Evolutionary conservation across 92 coral and sea anemone genomes (phyloP), one percentile per base, ranked within the genome.

Genomic region (Actinernus sp.): DNA sequence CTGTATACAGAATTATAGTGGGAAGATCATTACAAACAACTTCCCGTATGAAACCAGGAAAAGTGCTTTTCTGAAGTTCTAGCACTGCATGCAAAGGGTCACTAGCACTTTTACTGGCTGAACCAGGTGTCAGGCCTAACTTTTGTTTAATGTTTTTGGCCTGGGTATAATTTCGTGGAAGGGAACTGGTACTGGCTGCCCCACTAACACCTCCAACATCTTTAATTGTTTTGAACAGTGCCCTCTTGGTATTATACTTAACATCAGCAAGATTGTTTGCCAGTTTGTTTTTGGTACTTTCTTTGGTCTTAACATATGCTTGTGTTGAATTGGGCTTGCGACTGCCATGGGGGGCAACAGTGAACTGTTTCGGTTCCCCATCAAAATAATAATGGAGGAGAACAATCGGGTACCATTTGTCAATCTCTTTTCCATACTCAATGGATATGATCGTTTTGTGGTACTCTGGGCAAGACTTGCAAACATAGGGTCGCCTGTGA

Each of bases 1-100:
- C 78, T 17, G 78, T 71, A 10, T 56, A 71, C 34, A 71, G 12
- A 57, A 71, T 71, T 20, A 71, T 56, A 14, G 77, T 34, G 23
- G 90, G 86, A 2, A 84, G 81, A 49, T 78, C 80, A 20, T 84
- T 84, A 68, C 86, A 69, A 0, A 58, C 61, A 13, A 84, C 58
- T 63, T 84, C 90, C 29, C 74, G 48, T 26, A 68, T 68, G 25
- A 76, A 75, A 1, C 79, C 78, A 16, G 74, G 73, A 50, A 66
- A 76, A 0, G 84, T 59, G 12, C 60, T 45, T 65, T 84, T 84
- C 67, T 70, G 81, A 5, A 77, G 56, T 31, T 84, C 90, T 4
- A 69, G 36, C 18, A 84, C 86, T 4, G 86, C 49, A 32, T 65
- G 74, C 7, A 84, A 80, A 34, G 85, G 86, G 25, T 77, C 85